Conservation (phyloP, 2,888 invertebrate species). For the Lamellibrachia satsuma region DNA sequence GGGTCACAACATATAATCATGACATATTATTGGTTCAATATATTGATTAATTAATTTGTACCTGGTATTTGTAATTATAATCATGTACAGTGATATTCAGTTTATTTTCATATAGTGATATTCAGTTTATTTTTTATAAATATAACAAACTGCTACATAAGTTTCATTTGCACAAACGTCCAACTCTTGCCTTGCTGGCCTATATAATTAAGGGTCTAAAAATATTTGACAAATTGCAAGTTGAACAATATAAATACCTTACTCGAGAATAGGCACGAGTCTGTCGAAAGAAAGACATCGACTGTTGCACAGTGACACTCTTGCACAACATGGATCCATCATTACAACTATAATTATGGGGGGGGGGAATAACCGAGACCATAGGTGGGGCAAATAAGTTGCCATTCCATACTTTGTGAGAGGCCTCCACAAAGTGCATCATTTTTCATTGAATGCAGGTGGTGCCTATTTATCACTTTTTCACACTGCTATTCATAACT, state of each 20-base stretch:
- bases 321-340: not conserved
- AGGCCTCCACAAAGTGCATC: not conserved
- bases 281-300: not conserved
- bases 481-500: not conserved
- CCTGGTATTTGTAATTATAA: not conserved
- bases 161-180: not conserved
- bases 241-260: not conserved
- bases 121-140: not conserved
- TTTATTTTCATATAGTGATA: not conserved
- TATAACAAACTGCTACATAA: not conserved
- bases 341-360: not conserved
- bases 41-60: not conserved
- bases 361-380: not conserved
- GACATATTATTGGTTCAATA: not conserved
- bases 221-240: not conserved
- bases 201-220: not conserved
- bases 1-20: not conserved
- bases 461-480: not conserved
- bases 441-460: not conserved
- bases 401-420: not conserved
- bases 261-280: not conserved
- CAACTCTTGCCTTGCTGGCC: not conserved
- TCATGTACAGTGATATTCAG: not conserved
- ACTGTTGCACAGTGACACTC: not conserved
- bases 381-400: not conserved